Conservation (phyloP, 2,888 invertebrate genomes). For the Ethmia dodecea region DNA sequence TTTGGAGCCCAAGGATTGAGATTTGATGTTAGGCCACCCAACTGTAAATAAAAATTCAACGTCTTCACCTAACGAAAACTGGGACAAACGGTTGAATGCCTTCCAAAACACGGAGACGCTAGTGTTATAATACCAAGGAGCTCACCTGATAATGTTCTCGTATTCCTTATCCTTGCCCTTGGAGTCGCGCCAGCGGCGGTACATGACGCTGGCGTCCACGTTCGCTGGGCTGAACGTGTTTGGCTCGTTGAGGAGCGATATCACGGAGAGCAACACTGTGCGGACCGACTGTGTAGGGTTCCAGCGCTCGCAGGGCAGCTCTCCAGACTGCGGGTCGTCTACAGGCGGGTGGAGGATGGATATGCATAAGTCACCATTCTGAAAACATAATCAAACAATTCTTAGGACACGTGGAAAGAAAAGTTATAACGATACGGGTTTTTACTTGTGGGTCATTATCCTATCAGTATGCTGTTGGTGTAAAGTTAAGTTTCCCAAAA, state of each 20-base stretch:
- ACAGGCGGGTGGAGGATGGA: conserved; percentile 99
- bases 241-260: conserved; percentile 98
- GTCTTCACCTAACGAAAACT: no score
- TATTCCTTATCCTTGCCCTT: conserved; percentile 99
- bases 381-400: conserved; percentile 34
- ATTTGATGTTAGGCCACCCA: no score
- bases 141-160: conserved; percentile 97
- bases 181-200: conserved; percentile 98
- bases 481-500: no score
- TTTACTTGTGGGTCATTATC: no score
- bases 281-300: conserved; percentile 99
- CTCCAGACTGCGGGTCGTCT: conserved; percentile 99
- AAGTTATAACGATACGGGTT: no score
- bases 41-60: no score
- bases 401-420: background rate
- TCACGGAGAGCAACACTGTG: conserved; percentile 98
- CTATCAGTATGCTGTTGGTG: no score
- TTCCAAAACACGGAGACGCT: no score
- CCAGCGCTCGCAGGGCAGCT: conserved; percentile 99
- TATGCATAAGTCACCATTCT: conserved; percentile 99
- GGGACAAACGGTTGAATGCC: no score
- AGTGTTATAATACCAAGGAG: no score
- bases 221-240: conserved; percentile 99
- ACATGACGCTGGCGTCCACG: conserved; percentile 99
- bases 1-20: no score